A percentile compares a stretch with the other conserved stretches of the same genome.
phyloP scores from a whole-genome alignment of 2,797 vertebrate genomes.

The Molothrus ater region DNA sequence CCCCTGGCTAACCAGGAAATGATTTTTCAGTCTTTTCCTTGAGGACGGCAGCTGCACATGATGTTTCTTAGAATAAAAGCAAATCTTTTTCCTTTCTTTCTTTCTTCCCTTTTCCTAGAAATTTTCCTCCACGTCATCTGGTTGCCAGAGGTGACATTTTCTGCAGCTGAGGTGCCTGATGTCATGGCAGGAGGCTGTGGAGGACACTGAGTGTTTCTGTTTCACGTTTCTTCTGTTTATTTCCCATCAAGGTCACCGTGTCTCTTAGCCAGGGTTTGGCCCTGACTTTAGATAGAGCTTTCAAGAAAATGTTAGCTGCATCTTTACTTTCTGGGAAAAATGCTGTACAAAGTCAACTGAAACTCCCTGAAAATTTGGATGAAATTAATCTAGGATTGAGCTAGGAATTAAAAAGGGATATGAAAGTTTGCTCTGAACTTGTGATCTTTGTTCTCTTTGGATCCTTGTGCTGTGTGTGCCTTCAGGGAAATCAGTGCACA shows the following conservation, averaged over 20 bases:
- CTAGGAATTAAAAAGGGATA: background rate
- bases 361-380: background rate
- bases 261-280: background rate
- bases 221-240: background rate
- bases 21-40: background rate
- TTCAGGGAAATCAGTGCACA: background rate
- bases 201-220: background rate
- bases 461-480: background rate
- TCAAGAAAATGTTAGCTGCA: background rate
- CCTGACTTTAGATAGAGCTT: background rate
- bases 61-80: background rate
- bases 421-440: background rate
- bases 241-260: background rate
- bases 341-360: background rate
- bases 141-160: constrained; percentile 17
- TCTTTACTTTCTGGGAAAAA: background rate
- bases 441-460: background rate
- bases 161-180: background rate
- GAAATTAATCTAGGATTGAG: background rate
- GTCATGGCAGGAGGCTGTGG: background rate
- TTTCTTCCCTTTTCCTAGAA: constrained; percentile 15
- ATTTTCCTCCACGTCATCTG: background rate
- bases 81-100: background rate
- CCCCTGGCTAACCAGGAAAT: background rate
- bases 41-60: background rate